Conservation (phyloP, 2,888 invertebrate genomes). For the Aradus depressus region DNA sequence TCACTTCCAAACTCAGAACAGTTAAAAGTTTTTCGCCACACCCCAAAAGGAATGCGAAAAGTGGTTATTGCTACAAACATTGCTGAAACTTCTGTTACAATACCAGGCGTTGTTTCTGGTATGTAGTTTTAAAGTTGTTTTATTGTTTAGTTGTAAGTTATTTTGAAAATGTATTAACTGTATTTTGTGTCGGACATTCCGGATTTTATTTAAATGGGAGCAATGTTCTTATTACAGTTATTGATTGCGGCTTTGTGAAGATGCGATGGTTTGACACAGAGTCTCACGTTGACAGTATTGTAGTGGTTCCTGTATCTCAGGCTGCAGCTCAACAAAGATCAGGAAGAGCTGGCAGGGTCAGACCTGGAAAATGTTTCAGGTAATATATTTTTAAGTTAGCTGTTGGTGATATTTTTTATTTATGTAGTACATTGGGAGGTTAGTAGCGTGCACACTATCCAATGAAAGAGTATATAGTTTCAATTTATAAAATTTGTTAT, state of each 20-base stretch:
- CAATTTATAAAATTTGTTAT: too few species aligned
- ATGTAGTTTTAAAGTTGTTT: slow-evolving; percentile 21
- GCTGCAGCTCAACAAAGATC: slow-evolving; percentile 86
- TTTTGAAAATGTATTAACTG: not conserved
- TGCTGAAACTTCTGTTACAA: slow-evolving; percentile 96
- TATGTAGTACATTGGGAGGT: not conserved
- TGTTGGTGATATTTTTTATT: not conserved
- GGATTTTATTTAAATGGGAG: not conserved
- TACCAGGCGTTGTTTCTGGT: slow-evolving; percentile 87
- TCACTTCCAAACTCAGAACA: slow-evolving; percentile 77
- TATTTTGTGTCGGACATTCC: not conserved
- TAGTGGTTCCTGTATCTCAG: slow-evolving; percentile 69
- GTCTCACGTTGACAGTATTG: slow-evolving; percentile 72
- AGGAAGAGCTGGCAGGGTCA: slow-evolving; percentile 79
- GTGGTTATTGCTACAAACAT: slow-evolving; percentile 96
- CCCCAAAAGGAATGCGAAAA: slow-evolving; percentile 70
- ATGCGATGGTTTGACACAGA: slow-evolving; percentile 77
- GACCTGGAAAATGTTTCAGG: slow-evolving; percentile 75
- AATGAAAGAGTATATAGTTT: too few species aligned
- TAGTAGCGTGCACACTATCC: too few species aligned
- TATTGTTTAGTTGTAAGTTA: slow-evolving; percentile 36
- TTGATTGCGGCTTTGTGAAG: slow-evolving; percentile 95
- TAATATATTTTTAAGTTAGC: slow-evolving; percentile 33
- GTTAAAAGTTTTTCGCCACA: slow-evolving; percentile 59
- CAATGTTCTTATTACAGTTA: slow-evolving; percentile 47